Evolutionary conservation across 1,140 invertebrate species (phyloP).

Genomic region (Drosophila oshimai): DNA sequence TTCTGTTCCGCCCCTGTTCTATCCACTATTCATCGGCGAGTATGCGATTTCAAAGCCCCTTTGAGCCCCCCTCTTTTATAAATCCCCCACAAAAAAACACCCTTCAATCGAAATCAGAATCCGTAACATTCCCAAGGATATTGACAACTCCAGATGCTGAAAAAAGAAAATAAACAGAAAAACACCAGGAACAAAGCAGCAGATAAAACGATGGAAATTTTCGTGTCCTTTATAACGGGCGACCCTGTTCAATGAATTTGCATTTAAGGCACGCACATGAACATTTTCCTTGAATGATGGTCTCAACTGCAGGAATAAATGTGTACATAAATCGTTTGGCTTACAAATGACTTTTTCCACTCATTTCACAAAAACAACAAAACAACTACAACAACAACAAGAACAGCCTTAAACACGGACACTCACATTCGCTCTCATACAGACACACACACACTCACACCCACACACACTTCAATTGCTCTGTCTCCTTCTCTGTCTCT

Average conservation of each 20-base stretch:
- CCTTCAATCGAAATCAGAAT: constrained; percentile 32
- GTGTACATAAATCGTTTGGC: constrained; percentile 77
- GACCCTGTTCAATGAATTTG: constrained; percentile 76
- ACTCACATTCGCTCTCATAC: constrained; percentile 2
- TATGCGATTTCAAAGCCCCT: constrained; percentile 5
- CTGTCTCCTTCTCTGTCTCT: constrained; percentile 45
- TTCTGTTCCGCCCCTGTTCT: constrained; percentile 9
- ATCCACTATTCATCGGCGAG: constrained; percentile 25
- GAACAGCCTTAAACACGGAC: constrained; percentile 38
- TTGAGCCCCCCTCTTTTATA: neutral
- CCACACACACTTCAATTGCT: constrained; percentile 43
- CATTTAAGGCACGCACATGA: constrained; percentile 75
- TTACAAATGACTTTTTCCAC: constrained; percentile 78
- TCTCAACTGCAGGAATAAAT: constrained; percentile 77
- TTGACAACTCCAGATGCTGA: constrained; percentile 8
- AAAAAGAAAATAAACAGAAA: no score
- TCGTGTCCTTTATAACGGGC: constrained; percentile 65
- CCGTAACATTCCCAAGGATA: constrained; percentile 46
- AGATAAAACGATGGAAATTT: constrained; percentile 51
- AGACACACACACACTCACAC: neutral
- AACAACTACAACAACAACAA: constrained; percentile 32
- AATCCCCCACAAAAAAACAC: constrained; percentile 3
- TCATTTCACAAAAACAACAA: constrained; percentile 73
- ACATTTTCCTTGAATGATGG: constrained; percentile 82
- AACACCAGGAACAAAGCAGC: constrained; percentile 7